Percentiles rank a stretch among this genome's conserved stretches.
phyloP scores from a whole-genome alignment of 2,888 invertebrate species.

The Cremastinae sp. region DNA sequence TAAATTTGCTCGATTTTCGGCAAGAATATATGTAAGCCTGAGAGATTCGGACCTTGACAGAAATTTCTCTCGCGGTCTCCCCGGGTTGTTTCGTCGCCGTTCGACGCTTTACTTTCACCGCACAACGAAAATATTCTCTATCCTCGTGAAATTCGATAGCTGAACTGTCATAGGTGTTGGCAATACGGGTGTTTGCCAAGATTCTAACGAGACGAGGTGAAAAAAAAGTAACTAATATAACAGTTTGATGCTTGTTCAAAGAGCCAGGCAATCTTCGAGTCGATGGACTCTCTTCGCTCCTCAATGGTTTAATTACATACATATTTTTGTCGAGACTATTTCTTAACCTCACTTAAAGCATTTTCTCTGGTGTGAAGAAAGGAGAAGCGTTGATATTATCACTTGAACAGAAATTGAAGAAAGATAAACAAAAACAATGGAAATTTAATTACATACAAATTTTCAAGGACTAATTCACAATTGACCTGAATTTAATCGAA shows the following conservation, averaged over 20 bases:
- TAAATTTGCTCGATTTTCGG: slow-evolving; percentile 55
- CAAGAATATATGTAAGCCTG: slow-evolving; percentile 20
- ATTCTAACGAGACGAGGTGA: not conserved
- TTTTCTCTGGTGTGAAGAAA: too few species aligned
- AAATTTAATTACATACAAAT: not conserved
- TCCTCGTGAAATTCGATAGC: slow-evolving; percentile 19
- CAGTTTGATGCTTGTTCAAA: too few species aligned
- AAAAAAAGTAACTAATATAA: not conserved
- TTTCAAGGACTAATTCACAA: slow-evolving; percentile 22
- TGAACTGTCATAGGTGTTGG: slow-evolving; percentile 10
- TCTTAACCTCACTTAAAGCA: too few species aligned
- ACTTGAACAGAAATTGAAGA: not conserved
- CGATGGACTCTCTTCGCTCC: too few species aligned
- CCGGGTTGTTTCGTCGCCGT: slow-evolving; percentile 17
- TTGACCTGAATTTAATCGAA: slow-evolving; percentile 11
- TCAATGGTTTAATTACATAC: too few species aligned
- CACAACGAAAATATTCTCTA: slow-evolving; percentile 29
- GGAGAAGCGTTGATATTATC: too few species aligned
- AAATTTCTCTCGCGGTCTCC: slow-evolving; percentile 60
- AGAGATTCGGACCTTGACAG: slow-evolving; percentile 51
- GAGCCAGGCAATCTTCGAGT: too few species aligned
- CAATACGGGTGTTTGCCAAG: not conserved
- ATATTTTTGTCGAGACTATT: too few species aligned
- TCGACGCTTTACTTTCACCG: slow-evolving; percentile 61
- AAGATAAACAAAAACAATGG: too few species aligned